A percentile compares a stretch with the other conserved stretches of the same genome.
Evolutionary conservation across 2,113 vertebrate species (phyloP).

Genomic region (Dicrurus megarhynchus): DNA sequence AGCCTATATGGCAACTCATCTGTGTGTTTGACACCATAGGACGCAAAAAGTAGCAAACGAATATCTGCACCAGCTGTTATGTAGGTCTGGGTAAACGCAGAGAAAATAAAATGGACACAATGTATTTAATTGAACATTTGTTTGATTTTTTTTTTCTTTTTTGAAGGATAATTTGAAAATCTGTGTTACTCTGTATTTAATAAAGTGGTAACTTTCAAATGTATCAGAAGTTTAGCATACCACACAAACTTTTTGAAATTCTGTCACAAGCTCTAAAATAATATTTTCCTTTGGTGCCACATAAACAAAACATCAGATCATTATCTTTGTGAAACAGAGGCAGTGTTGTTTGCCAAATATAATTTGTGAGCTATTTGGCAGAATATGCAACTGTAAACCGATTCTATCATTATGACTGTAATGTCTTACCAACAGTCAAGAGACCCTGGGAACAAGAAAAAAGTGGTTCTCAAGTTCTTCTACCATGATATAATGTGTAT

Average conservation of each 20-base stretch:
- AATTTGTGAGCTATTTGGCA: slow-evolving; percentile 58
- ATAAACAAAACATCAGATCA: slow-evolving; percentile 20
- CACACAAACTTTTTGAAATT: neutral
- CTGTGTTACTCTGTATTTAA: neutral
- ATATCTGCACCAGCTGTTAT: neutral
- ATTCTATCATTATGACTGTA: slow-evolving; percentile 46
- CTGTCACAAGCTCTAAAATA: slow-evolving; percentile 22
- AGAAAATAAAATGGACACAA: neutral
- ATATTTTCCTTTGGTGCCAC: slow-evolving; percentile 41
- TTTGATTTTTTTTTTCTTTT: neutral
- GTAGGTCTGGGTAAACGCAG: accelerated
- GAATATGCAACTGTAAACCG: neutral
- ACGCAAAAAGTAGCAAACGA: accelerated
- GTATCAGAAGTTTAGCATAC: neutral
- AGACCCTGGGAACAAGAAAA: slow-evolving; percentile 52
- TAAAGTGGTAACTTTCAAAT: neutral
- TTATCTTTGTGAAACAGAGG: slow-evolving; percentile 39
- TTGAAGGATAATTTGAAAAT: neutral
- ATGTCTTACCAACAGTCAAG: slow-evolving; percentile 22
- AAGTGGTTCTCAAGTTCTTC: slow-evolving; percentile 50
- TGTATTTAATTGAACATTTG: neutral
- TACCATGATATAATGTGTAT: slow-evolving; percentile 16
- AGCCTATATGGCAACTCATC: neutral
- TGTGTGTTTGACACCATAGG: neutral
- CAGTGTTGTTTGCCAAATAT: slow-evolving; percentile 7